Evolutionary conservation across 2,797 vertebrate species (phyloP), one percentile per base, ranked within the genome.

Genomic region (Tenualosa thibaudeaui): DNA sequence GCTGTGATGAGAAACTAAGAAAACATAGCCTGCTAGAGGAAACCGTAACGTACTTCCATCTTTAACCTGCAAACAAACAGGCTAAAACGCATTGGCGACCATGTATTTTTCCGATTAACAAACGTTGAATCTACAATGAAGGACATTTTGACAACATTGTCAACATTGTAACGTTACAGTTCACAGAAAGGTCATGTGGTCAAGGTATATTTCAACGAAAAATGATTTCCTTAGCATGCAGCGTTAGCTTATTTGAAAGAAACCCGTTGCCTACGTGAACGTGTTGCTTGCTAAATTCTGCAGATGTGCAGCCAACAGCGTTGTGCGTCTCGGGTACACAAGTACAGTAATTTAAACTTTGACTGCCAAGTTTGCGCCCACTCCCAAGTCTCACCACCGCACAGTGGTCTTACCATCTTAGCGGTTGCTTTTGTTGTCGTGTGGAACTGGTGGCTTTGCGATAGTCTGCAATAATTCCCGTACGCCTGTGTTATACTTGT

Each of bases 351-450:
- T 5, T 26, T 13, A 26, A 75, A 40, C 40, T 37, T 71, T 37
- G 31, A 31, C 65, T 40, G 65, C 71, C 71, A 78, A 78, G 37
- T 78, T 78, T 78, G 71, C 40, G 37, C 17, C 37, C 71, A 78
- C 40, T 78, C 65, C 12, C 65, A 46, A 46, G 37, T n/a, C 56
- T 8, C 15, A 75, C 62, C 24, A 19, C 40, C 2, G 40, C 71
- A 43, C 37, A 15, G 1, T 46, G 2, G 19, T 40, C 37, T 78
- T 78, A 78, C 71, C 71, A 78, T 78, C 17, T 78, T 78, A 46
- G 68, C 68, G 13, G 31, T 75, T 75, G 31, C 15, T 75, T 37
- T 3, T 17, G 40, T 43, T 78, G 40, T 40, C 1, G 58, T 62
- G n/a, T 24, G n/a, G 8, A 62, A 62, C n/a, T 62, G 43, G 15